Evolutionary conservation across 2,888 invertebrate species (phyloP), one percentile per base, ranked within the genome.

Genomic region (Galerucella nymphaeae): DNA sequence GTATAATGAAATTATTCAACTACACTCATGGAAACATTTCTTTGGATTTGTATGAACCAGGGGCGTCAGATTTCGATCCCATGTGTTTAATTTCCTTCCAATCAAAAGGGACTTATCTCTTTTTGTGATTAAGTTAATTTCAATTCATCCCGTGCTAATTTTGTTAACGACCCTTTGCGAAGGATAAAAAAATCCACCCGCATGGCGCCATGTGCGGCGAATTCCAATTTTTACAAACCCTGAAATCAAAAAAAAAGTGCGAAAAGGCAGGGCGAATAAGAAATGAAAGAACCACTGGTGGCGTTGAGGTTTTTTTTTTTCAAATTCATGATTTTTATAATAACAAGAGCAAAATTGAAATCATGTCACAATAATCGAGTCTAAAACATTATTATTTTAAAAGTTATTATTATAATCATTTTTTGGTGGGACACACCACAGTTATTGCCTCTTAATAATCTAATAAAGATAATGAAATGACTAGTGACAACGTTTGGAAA

Each of bases 161-260:
- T 42, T 18, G 41, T 57, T 70, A 73, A 73, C 67, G 70, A 73
- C 58, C 67, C 20, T 42, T 48, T 16, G 41, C 61, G 4, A 59
- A 38, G 50, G 20, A 53, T 63, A 41, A 71, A 72, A 72, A 67
- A 70, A 70, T 59, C 48, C 65, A 64, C 53, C 61, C 68, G 53
- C 57, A 62, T 69, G 76, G 77, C 79, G 77, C 79, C 80, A 80
- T 80, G 71, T 81, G 81, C 79, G 76, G 71, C 72, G 72, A 78
- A 79, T 76, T 75, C 72, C 73, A 70, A 69, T 72, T 73, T 73
- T 74, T 65, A 62, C 71, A 73, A 71, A 76, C 55, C 10, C 55
- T 61, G 18, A 67, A 68, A 71, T 59, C 41, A 50, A 45, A 71
- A 72, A 71, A 72, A 76, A 74, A 79, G 18, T 62, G 42, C 13